Evolutionary conservation across 2,797 vertebrate species (phyloP).

Genomic region (Lates japonicus): DNA sequence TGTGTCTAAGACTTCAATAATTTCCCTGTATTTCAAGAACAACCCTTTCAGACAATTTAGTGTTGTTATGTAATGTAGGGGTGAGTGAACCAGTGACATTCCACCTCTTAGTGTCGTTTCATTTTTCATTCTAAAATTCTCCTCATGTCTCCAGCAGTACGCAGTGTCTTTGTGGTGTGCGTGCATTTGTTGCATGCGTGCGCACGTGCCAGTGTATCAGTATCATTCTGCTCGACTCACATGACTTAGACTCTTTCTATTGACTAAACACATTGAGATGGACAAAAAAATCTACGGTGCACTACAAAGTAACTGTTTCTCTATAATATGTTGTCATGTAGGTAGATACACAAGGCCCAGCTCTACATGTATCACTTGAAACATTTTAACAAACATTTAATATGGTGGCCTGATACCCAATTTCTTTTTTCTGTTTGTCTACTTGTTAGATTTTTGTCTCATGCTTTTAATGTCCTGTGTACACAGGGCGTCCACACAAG

Average conservation of each 20-base stretch:
- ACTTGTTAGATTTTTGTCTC: neutral
- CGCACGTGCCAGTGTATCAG: neutral
- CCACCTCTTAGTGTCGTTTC: neutral
- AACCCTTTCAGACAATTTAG: neutral
- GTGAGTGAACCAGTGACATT: neutral
- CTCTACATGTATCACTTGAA: too few relatives aligned
- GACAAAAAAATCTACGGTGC: neutral
- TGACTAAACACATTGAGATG: neutral
- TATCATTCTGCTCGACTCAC: slow-evolving; percentile 1
- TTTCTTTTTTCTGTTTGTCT: neutral
- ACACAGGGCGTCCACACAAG: neutral
- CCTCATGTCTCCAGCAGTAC: neutral
- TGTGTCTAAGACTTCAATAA: too few relatives aligned
- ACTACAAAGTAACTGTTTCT: neutral
- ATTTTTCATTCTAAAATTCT: neutral
- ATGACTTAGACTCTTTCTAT: slow-evolving; percentile 7
- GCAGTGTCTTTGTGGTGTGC: neutral
- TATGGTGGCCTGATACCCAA: neutral
- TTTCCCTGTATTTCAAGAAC: neutral
- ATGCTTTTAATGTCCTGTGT: neutral
- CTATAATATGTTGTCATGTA: neutral
- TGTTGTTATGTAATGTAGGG: neutral
- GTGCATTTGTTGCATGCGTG: neutral
- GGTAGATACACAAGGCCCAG: too few relatives aligned
- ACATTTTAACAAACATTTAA: neutral